Conservation (phyloP, 2,113 vertebrate species). For the Actinemys pallida region DNA sequence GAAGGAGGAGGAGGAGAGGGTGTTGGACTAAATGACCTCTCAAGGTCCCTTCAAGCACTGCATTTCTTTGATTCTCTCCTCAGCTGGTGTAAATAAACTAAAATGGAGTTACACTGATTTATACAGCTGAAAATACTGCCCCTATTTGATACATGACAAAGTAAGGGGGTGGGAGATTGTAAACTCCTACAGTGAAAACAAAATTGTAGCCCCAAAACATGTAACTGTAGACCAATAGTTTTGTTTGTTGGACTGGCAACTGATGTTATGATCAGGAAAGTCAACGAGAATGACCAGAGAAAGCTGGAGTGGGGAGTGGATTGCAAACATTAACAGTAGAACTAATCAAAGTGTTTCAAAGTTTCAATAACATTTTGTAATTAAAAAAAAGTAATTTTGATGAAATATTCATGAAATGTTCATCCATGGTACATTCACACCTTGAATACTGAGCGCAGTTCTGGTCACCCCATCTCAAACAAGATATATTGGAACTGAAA, state of each 20-base stretch:
- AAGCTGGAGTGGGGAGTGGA: neutral
- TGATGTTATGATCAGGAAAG: neutral
- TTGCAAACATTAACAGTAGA: neutral
- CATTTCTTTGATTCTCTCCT: neutral
- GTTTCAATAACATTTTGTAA: neutral
- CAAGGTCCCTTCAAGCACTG: too few relatives aligned
- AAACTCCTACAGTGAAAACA: neutral
- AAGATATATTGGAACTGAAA: too few relatives aligned
- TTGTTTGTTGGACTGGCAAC: neutral
- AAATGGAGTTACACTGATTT: neutral
- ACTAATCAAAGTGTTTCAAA: neutral
- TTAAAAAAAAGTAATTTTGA: too few relatives aligned
- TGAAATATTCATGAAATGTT: too few relatives aligned
- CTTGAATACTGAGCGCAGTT: too few relatives aligned
- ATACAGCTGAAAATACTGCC: too few relatives aligned
- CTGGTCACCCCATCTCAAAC: too few relatives aligned
- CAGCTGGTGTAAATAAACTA: neutral
- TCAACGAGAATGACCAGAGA: neutral
- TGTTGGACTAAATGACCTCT: too few relatives aligned
- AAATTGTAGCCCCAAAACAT: neutral
- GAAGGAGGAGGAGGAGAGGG: too few relatives aligned
- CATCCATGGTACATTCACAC: too few relatives aligned
- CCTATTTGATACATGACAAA: neutral
- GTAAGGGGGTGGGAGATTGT: neutral
- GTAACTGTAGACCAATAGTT: neutral